A percentile compares a stretch with the other conserved stretches of the same genome.
phyloP scores from a whole-genome alignment of 2,888 invertebrate species.

The Agrenia bidenticulata region DNA sequence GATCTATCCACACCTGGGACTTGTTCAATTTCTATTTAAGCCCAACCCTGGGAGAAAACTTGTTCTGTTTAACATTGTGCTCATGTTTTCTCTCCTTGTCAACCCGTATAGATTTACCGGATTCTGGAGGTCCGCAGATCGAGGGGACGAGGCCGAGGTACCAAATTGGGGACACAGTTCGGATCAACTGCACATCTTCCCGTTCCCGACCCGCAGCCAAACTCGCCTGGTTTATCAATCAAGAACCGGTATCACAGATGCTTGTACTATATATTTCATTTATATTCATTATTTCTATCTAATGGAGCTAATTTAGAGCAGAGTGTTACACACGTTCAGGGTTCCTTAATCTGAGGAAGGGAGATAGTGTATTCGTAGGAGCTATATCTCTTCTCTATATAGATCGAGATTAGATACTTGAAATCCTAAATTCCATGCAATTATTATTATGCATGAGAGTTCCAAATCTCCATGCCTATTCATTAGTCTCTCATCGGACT shows the following conservation, averaged over 20 bases:
- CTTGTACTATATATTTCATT: conserved; percentile 4
- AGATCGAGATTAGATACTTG: too few relatives aligned
- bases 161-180: conserved; percentile 77
- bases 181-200: conserved; percentile 81
- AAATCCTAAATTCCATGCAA: background rate
- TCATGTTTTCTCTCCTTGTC: too few relatives aligned
- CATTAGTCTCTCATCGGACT: conserved; percentile 13
- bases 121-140: conserved; percentile 74
- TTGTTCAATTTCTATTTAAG: background rate
- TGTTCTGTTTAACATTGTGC: too few relatives aligned
- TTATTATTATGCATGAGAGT: conserved; percentile 20
- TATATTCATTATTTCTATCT: too few relatives aligned
- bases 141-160: conserved; percentile 77
- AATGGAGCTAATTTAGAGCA: too few relatives aligned
- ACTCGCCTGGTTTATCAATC: conserved; percentile 84
- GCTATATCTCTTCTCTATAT: too few relatives aligned
- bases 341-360: too few relatives aligned
- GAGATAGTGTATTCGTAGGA: too few relatives aligned
- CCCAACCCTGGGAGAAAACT: conserved; percentile 14
- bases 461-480: conserved; percentile 12
- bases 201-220: conserved; percentile 79
- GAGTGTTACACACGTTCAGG: too few relatives aligned
- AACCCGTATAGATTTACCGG: conserved; percentile 68
- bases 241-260: conserved; percentile 63
- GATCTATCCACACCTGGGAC: conserved; percentile 41